phyloP scores from a whole-genome alignment of 2,888 invertebrate species.

The Yponomeuta sedellus region DNA sequence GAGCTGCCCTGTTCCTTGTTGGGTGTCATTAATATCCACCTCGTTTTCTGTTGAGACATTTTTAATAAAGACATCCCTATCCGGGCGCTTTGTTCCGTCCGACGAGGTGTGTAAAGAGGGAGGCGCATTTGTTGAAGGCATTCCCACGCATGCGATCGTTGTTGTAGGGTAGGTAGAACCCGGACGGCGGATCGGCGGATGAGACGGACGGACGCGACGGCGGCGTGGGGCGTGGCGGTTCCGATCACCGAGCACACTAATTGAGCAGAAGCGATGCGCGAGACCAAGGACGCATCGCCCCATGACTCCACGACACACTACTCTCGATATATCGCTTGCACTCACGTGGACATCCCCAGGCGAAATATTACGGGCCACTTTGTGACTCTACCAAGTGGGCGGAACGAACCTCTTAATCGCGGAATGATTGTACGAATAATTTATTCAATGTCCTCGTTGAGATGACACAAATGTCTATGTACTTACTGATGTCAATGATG shows the following conservation, averaged over 20 bases:
- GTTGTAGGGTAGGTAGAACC: background rate
- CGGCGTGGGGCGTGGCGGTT: conserved; percentile 35
- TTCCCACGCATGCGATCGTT: conserved; percentile 13
- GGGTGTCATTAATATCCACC: background rate
- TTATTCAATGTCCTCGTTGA: background rate
- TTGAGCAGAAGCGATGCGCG: conserved; percentile 38
- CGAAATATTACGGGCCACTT: background rate
- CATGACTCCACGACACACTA: conserved; percentile 13
- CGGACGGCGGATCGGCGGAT: conserved; percentile 1
- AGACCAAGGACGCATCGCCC: conserved; percentile 41
- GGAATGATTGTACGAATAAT: background rate
- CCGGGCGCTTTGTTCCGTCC: conserved; percentile 8
- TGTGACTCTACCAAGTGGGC: background rate
- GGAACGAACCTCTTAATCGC: background rate
- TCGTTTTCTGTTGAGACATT: background rate
- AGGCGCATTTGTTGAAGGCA: conserved; percentile 6
- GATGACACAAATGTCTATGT: background rate
- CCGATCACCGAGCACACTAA: conserved; percentile 67
- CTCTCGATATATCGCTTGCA: conserved; percentile 7
- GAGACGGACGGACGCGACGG: conserved; percentile 10
- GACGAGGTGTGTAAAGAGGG: conserved; percentile 7
- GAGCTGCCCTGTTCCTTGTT: background rate
- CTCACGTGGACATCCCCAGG: conserved; percentile 9
- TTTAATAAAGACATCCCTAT: conserved; percentile 3
- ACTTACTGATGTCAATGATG: background rate